A percentile compares a stretch with the other conserved stretches of the same genome.
Conservation (phyloP, 92 coral and sea anemone species). For the Desmophyllum pertusum region DNA sequence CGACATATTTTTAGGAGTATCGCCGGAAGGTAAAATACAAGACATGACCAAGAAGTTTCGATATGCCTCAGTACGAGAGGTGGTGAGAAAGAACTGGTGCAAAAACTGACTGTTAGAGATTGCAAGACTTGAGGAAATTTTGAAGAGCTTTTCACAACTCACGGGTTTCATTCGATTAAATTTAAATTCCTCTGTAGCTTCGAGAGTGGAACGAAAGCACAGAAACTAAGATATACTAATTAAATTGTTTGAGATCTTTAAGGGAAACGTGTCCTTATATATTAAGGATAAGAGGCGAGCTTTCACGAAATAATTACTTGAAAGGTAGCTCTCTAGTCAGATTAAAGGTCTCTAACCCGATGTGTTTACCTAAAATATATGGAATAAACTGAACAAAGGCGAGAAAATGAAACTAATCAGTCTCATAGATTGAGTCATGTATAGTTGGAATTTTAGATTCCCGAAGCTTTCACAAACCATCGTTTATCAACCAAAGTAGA, state of each 20-base stretch:
- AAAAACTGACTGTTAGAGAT: no score
- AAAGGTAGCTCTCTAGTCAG: slow-evolving; percentile 25
- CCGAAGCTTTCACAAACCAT: no score
- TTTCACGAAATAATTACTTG: slow-evolving; percentile 29
- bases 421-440: background rate
- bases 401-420: background rate
- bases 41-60: no score
- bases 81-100: no score
- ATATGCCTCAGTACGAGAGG: no score
- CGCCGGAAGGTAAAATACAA: no score
- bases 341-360: slow-evolving; percentile 12
- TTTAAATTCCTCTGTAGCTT: slow-evolving; percentile 28
- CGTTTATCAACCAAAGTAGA: background rate
- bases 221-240: background rate
- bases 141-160: background rate
- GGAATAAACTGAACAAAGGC: slow-evolving; percentile 11
- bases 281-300: background rate
- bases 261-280: background rate
- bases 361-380: slow-evolving; percentile 15
- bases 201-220: background rate
- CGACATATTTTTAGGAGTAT: no score
- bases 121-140: no score
- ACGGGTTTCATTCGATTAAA: no score
- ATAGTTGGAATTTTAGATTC: no score
- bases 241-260: slow-evolving; percentile 7